These are phyloP conservation scores for Neodon shergylaensis DNA, from an alignment of 2,113 vertebrate species.

Conservation along the genomic window DNA sequence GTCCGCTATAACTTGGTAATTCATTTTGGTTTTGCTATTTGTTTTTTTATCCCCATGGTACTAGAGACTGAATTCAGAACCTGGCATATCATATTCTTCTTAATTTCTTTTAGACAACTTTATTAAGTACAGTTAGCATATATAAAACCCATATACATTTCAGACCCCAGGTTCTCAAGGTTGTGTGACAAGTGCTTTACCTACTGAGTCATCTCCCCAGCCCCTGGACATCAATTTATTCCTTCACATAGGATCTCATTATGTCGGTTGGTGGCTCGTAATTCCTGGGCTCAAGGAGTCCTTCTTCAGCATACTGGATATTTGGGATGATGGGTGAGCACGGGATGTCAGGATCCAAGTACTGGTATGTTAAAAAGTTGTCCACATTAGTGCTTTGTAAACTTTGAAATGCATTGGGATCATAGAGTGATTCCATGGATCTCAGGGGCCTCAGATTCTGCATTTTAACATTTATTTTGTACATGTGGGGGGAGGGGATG, in stretches of 20 bases:
- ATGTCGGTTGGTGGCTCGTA: background rate
- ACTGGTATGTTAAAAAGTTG: background rate
- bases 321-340: background rate
- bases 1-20: background rate
- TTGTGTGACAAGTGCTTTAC: background rate
- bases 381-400: background rate
- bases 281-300: background rate
- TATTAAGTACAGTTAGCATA: background rate
- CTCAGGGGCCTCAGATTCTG: background rate
- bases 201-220: too few relatives aligned
- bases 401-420: background rate
- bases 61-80: background rate
- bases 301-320: background rate
- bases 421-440: background rate
- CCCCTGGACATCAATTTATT: background rate
- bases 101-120: background rate
- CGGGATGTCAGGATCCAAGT: background rate
- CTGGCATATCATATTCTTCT: background rate
- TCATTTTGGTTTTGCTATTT: conserved; percentile 14
- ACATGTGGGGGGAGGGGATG: background rate
- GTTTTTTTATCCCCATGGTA: background rate
- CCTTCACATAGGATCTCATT: background rate
- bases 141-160: background rate
- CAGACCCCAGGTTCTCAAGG: background rate
- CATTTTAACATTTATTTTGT: background rate